Evolutionary conservation across 1,140 invertebrate species (phyloP).

Genomic region (Philopotamus ludificatus): DNA sequence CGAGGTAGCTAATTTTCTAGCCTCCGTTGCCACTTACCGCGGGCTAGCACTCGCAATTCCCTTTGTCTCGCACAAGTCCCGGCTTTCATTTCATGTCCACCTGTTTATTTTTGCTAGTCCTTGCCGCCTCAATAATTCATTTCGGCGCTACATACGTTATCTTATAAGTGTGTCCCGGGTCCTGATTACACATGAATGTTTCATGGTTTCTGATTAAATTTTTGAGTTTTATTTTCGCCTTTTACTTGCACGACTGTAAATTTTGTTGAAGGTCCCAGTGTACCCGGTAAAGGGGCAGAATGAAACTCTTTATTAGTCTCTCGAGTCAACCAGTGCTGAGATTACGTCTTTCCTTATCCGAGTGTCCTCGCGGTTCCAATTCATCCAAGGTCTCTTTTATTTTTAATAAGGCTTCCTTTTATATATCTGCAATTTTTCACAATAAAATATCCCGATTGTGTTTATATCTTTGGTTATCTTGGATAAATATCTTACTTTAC

Average conservation of each 20-base stretch:
- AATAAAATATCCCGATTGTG: no score
- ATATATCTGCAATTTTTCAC: no score
- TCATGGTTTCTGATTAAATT: background rate
- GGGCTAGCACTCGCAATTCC: background rate
- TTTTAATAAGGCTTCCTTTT: conserved; percentile 28
- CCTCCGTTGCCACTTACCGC: background rate
- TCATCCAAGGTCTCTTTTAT: conserved; percentile 18
- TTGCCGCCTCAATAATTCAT: background rate
- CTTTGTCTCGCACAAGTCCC: no score
- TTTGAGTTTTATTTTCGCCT: conserved; percentile 1
- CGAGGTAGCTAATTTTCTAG: background rate
- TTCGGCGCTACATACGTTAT: background rate
- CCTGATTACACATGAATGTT: background rate
- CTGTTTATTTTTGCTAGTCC: background rate
- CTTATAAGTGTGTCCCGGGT: background rate
- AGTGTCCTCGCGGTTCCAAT: conserved; percentile 25
- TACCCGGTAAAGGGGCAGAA: conserved; percentile 13
- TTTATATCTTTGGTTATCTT: no score
- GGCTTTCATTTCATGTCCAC: background rate
- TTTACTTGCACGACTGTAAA: conserved; percentile 5
- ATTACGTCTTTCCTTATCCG: conserved; percentile 26
- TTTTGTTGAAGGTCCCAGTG: conserved; percentile 8
- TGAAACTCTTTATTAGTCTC: conserved; percentile 29
- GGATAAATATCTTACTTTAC: no score
- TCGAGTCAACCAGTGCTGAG: conserved; percentile 7